Base-by-base conservation (phyloP, 2,797 vertebrate genomes). In the Echiichthys vipera region DNA sequence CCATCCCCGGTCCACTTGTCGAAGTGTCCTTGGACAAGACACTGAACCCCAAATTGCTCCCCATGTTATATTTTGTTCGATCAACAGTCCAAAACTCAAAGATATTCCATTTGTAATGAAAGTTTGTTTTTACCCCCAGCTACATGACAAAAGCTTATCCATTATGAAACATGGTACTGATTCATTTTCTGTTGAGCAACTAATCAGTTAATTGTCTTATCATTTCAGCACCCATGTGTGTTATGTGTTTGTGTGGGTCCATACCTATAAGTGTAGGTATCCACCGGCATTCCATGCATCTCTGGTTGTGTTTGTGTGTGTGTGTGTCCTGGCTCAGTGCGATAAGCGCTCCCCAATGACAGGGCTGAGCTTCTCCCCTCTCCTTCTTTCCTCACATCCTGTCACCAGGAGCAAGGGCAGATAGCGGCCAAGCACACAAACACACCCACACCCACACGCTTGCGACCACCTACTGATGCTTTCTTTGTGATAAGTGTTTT, bases 331-430 rank as follows among this genome's bases (percentile, higher is more conserved):
- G 90, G 72, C 86, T 85, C 69, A 58, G 54, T 54, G 86, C 37
- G 90, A 92, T 91, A 92, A 93, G 86, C 66, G 8, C 53, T 81
- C 79, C 84, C 77, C 45, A 72, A 40, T 71, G 78, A 88, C 83
- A 80, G 73, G 45, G 42, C 56, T 55, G 42, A 51, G 76, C 81
- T 80, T 65, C 85, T 77, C 66, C 59, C 24, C 42, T 83, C 64
- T 72, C 71, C 78, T 67, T 54, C 50, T 51, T 66, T 72, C 78
- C 73, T 84, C 77, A 63, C 74, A 86, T 85, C 78, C 86, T 74
- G 74, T 85, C 70, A 90, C 87, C 30, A 56, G 78, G 82, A 80
- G 73, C 88, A 80, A 90, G 83, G 78, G 73, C 77, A 84, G 84
- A 87, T 72, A 88, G 81, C 10, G 29, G 65, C 71, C 71, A 71